These are phyloP conservation scores for Megaceryle maxima DNA, from an alignment of 2,113 vertebrate species.

Conservation along the genomic window DNA sequence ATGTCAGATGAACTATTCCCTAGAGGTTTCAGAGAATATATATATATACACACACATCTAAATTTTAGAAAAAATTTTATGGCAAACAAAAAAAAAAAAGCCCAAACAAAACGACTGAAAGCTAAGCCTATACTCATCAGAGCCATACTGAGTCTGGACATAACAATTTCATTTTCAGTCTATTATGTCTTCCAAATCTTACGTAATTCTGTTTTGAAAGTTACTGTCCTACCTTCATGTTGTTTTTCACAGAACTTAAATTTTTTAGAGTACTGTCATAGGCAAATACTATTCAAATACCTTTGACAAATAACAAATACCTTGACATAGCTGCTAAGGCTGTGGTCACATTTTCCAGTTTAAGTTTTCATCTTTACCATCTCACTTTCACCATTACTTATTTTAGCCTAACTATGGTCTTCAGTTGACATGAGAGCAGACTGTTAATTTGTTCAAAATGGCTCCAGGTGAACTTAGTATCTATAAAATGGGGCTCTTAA, in stretches of 20 bases:
- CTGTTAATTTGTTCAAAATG: background rate
- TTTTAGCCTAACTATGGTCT: background rate
- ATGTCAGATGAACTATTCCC: background rate
- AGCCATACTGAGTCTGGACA: background rate
- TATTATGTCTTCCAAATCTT: background rate
- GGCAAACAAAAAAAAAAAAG: background rate
- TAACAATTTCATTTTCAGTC: background rate
- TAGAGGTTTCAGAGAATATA: background rate
- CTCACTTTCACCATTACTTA: background rate
- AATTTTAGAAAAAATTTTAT: background rate
- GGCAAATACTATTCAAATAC: background rate
- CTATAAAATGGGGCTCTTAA: background rate
- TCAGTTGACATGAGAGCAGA: background rate
- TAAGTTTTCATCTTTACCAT: background rate
- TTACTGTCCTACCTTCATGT: background rate
- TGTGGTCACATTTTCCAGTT: background rate
- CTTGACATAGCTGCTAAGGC: background rate
- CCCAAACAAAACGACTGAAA: background rate
- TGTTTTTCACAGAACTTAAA: background rate
- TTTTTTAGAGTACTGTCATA: background rate
- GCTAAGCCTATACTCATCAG: background rate
- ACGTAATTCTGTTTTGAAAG: background rate
- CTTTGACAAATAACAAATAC: background rate
- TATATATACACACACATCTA: background rate
- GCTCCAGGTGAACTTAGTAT: background rate